phyloP scores from a whole-genome alignment of 2,113 vertebrate species.

The Polyodon spathula region DNA sequence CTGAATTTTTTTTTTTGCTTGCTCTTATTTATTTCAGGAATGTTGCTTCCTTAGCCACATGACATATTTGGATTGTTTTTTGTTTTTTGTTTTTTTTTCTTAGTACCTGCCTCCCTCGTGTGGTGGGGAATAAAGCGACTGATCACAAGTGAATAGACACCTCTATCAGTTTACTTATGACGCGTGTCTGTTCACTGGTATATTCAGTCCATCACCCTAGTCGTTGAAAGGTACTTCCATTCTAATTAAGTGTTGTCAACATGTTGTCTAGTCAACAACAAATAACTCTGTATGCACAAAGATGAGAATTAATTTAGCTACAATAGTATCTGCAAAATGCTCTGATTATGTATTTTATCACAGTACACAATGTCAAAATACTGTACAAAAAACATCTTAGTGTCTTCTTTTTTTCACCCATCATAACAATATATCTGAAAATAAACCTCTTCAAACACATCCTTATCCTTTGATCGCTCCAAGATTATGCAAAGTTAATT shows the following conservation, averaged over 20 bases:
- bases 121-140: no score
- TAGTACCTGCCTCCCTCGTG: not conserved
- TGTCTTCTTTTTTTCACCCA: no score
- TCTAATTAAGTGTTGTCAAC: conserved; percentile 1
- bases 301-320: not conserved
- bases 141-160: no score
- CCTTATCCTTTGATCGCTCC: no score
- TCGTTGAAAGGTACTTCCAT: not conserved
- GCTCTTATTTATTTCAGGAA: not conserved
- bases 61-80: not conserved
- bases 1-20: not conserved
- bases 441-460: no score
- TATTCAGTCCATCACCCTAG: not conserved
- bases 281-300: not conserved
- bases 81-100: not conserved
- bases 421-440: no score
- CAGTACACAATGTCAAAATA: no score
- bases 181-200: not conserved
- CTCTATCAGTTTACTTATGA: no score
- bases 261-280: not conserved
- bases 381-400: no score
- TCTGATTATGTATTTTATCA: not conserved
- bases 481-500: no score
- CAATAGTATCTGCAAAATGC: not conserved
- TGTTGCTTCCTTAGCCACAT: no score